Conservation (phyloP, 2,113 vertebrate species). For the Ochotona curzoniae region DNA sequence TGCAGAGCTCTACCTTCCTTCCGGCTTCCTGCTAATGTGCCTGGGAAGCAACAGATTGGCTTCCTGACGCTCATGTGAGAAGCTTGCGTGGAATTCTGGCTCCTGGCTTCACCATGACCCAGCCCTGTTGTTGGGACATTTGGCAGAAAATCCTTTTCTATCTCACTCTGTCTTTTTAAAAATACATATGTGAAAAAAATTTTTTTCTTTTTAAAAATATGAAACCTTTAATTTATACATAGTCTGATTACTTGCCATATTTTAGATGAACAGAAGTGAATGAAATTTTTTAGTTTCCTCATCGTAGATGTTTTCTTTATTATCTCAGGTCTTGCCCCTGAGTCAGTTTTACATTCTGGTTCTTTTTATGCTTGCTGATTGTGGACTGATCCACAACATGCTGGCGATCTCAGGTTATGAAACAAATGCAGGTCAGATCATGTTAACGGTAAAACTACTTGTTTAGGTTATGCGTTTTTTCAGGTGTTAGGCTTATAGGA, state of each 20-base stretch:
- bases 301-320: conserved; percentile 21
- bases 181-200: conserved; percentile 42
- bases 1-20: too few relatives aligned
- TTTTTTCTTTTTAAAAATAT: conserved; percentile 30
- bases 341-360: conserved; percentile 56
- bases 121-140: too few relatives aligned
- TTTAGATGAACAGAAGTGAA: conserved; percentile 18
- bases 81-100: too few relatives aligned
- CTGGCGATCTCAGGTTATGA: not conserved
- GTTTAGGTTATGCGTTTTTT: conserved; percentile 37
- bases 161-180: not conserved
- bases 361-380: conserved; percentile 29
- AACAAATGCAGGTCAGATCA: conserved; percentile 22
- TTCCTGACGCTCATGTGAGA: too few relatives aligned
- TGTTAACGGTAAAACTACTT: conserved; percentile 26
- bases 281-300: conserved; percentile 56
- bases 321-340: conserved; percentile 42
- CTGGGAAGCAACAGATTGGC: too few relatives aligned
- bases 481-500: conserved; percentile 15
- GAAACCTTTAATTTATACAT: conserved; percentile 47
- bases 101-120: too few relatives aligned
- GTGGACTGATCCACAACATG: not conserved
- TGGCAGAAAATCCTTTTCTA: too few relatives aligned
- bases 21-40: too few relatives aligned
- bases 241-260: conserved; percentile 21